Base-by-base conservation (phyloP, 2,113 vertebrate species). In the Acrocephalus kingi region DNA sequence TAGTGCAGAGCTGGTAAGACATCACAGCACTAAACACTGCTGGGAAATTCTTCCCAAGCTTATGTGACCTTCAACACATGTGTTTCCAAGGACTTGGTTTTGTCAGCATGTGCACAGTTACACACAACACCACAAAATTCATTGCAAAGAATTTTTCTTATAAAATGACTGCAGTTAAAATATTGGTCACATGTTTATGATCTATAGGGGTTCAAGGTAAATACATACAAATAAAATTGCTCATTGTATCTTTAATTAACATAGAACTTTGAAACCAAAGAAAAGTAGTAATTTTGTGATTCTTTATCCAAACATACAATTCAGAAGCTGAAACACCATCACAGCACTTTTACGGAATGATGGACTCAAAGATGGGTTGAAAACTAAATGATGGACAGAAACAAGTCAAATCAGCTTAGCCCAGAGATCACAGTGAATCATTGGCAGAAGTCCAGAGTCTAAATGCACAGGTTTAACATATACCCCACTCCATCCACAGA, bases 31-130 rank as follows among this genome's bases (percentile, higher is more conserved):
- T 87, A 43, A 66, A 77, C 2, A 18, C 37, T 95, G 66, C 76
- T 83, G 80, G 78, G 91, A 97, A 97, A 87, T 84, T 85, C 76
- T 89, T 94, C 68, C 82, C 89, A 94, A 51, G 80, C 62, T 84
- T 76, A 91, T 25, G 46, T 25, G 46, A 68, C 83, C 77, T 95
- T 92, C 84, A 85, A 69, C 13, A 16, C 7, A 3, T 3, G 13
- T 15, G 25, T 43, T 97, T 80, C 63, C 92, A 97, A 76, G 84
- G 51, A 83, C 48, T 39, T 87, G 54, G 61, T 91, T 96, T 93
- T 84, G 63, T 62, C 75, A 71, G 49, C 84, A 82, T 10, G 45
- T 89, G 69, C 71, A 73, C 33, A 63, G 25, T 37, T 78, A 54
- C 28, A 66, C 5, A 48, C 2, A 15, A 15, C 15, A 54, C 18